phyloP scores from a whole-genome alignment of 2,888 invertebrate species.

The Aphrophora alni region DNA sequence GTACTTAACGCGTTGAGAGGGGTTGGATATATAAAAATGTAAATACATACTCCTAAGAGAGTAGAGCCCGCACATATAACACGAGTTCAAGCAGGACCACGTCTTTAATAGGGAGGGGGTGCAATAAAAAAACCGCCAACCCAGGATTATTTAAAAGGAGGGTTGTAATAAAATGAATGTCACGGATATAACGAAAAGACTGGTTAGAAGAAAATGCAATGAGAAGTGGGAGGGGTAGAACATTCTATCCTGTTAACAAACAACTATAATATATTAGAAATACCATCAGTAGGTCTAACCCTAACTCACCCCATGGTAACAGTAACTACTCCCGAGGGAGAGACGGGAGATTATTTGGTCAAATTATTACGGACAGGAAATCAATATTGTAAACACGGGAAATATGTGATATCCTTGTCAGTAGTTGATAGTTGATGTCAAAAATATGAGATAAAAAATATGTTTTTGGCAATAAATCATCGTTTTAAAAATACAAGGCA shows the following conservation, averaged over 20 bases:
- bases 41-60: neutral
- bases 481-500: too few species aligned
- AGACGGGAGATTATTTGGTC: neutral
- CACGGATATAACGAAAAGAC: neutral
- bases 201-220: neutral
- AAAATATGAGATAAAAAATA: too few species aligned
- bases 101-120: neutral
- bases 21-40: neutral
- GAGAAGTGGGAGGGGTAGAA: neutral
- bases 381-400: too few species aligned
- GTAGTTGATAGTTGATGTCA: too few species aligned
- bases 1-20: neutral
- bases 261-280: neutral
- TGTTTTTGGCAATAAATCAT: too few species aligned
- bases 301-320: neutral
- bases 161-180: neutral
- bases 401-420: too few species aligned
- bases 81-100: neutral
- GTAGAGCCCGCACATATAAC: neutral
- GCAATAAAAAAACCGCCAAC: slow-evolving; percentile 2
- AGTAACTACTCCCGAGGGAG: neutral
- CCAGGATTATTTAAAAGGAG: neutral
- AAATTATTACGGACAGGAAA: neutral
- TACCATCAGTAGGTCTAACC: neutral
- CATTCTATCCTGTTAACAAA: neutral